Base-by-base conservation (phyloP, 2,113 vertebrate species). In the Takifugu flavidus region DNA sequence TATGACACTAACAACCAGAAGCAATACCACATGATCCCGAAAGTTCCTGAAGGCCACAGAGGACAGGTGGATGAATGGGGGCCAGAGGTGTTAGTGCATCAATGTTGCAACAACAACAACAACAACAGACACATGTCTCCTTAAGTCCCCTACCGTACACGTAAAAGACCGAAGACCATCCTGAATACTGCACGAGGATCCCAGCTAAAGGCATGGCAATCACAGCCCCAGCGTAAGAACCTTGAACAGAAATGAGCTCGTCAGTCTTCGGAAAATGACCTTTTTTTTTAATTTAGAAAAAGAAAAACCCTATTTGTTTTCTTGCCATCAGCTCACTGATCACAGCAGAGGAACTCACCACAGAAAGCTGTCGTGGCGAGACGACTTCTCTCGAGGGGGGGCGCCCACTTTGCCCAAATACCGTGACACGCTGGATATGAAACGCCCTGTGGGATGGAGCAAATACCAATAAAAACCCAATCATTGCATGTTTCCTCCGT, bases 1-100 rank as follows among this genome's bases (percentile, higher is more conserved):
- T 98, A 99, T 4, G 97, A 97, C 82, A 99, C 95, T 91, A 98
- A 87, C 85, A 97, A 87, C 97, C 97, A 99, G 89, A 99, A 99
- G 87, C 96, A 91, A 69, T 98, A 99, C 97, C 97, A 99, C 73
- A 95, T 85, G 76, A 99, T 79, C 54, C 97, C 97, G 89, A 99
- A 98, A 60, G 75, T 94, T 80, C 97, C 97, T 96, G 46, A 51
- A 6, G 29, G 39, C 31, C 25, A 43, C 25, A 20, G 8, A 14
- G 4, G 13, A 12, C 26, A 26, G 50, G 11, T 15, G 14, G 44
- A 15, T 3, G 6, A 25, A 54, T 43, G 25, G 25, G 42, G 4
- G 25, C 28, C 1, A 14, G 13, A 67, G 34, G 34, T 5, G 28
- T 31, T 31, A 31, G 5, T 39, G 34, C 5, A 39, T 8, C 34